These are phyloP conservation scores for Molossus alvarezi DNA, from an alignment of 2,797 vertebrate species.

Conservation along the genomic window DNA sequence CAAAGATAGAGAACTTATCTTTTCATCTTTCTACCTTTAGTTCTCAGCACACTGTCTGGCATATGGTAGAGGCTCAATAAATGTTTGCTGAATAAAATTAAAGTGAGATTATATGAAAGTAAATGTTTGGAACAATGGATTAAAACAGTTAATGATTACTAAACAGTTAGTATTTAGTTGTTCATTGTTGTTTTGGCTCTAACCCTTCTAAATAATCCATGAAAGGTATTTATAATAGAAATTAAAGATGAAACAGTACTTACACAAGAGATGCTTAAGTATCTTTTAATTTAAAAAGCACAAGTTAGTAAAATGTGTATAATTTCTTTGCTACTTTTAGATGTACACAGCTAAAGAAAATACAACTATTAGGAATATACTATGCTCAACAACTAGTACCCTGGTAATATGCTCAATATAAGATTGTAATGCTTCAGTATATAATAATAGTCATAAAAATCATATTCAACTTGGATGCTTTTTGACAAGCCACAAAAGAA, in stretches of 20 bases:
- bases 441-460: slow-evolving; percentile 51
- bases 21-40: slow-evolving; percentile 53
- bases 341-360: neutral
- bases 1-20: neutral
- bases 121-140: slow-evolving; percentile 4
- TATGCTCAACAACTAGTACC: neutral
- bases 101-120: slow-evolving; percentile 16
- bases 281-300: slow-evolving; percentile 14
- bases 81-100: neutral
- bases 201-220: slow-evolving; percentile 20
- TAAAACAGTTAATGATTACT: neutral
- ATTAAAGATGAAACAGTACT: neutral
- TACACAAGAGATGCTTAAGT: neutral
- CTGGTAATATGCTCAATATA: neutral
- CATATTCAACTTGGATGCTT: neutral
- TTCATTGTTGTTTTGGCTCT: slow-evolving; percentile 19
- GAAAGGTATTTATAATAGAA: slow-evolving; percentile 40
- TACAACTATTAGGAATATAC: neutral
- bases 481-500: slow-evolving; percentile 28
- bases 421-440: neutral
- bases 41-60: neutral
- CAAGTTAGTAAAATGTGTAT: neutral
- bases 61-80: neutral
- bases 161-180: neutral
- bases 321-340: neutral